Conservation (phyloP, 2,888 invertebrate species). For the Trachelus iudaicus region DNA sequence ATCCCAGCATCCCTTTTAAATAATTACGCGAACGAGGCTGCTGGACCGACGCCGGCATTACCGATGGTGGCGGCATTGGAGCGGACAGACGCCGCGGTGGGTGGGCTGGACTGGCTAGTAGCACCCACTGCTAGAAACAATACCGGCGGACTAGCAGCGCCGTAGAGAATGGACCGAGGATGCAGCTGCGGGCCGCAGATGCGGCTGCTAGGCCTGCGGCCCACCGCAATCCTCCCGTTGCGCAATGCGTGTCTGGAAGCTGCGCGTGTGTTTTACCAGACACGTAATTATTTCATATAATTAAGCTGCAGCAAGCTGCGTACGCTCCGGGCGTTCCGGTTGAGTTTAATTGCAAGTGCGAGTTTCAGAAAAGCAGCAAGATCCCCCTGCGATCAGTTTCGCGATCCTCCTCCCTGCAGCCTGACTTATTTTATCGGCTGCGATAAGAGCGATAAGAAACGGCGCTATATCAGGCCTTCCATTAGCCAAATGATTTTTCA, state of each 20-base stretch:
- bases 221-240: constrained; percentile 47
- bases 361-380: too few relatives aligned
- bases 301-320: constrained; percentile 38
- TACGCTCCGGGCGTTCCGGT: not conserved
- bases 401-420: too few relatives aligned
- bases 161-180: constrained; percentile 11
- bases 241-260: constrained; percentile 33
- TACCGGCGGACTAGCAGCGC: not conserved
- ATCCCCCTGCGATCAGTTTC: not conserved
- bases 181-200: constrained; percentile 37
- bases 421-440: too few relatives aligned
- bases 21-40: constrained; percentile 36
- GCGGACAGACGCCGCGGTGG: too few relatives aligned
- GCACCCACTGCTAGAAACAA: constrained; percentile 1
- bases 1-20: constrained; percentile 14
- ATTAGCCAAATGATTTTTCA: too few relatives aligned
- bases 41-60: too few relatives aligned
- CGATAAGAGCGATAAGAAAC: too few relatives aligned
- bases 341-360: too few relatives aligned
- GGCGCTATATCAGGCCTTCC: too few relatives aligned
- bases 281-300: constrained; percentile 54
- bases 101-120: not conserved
- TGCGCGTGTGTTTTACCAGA: constrained; percentile 37
- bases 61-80: too few relatives aligned
- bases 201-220: constrained; percentile 39